Percentiles rank a stretch among this genome's conserved stretches.
Evolutionary conservation across 1,140 invertebrate genomes (phyloP).

Genomic region (Nomia melanderi): DNA sequence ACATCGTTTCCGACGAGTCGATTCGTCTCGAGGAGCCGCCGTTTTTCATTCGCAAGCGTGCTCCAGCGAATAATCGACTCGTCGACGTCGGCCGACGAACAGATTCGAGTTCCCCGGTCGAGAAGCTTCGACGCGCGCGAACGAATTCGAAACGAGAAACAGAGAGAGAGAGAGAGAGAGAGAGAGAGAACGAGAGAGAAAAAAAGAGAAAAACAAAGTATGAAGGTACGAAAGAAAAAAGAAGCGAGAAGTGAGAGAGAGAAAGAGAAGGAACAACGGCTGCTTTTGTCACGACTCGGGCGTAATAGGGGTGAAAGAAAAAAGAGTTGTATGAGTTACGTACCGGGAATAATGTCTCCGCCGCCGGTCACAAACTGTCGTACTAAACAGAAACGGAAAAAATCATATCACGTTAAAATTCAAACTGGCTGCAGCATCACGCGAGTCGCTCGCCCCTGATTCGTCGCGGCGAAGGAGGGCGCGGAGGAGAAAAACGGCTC

Average conservation of each 20-base stretch:
- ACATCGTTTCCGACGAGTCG: too few relatives aligned
- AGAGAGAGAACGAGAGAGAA: too few relatives aligned
- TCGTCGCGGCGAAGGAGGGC: constrained; percentile 49
- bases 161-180: too few relatives aligned
- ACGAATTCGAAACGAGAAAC: too few relatives aligned
- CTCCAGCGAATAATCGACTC: too few relatives aligned
- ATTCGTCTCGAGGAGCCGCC: too few relatives aligned
- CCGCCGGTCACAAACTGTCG: constrained; percentile 87
- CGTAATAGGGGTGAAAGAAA: constrained; percentile 76
- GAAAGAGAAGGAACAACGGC: constrained; percentile 25
- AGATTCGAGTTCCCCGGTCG: too few relatives aligned
- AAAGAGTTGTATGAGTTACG: constrained; percentile 81
- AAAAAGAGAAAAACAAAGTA: too few relatives aligned
- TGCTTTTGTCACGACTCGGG: constrained; percentile 52
- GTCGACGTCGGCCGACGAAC: too few relatives aligned
- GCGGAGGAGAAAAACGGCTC: neutral
- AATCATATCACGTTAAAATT: constrained; percentile 80
- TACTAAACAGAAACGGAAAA: constrained; percentile 86
- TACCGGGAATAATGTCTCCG: constrained; percentile 87
- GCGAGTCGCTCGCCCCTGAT: constrained; percentile 72
- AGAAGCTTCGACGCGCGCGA: too few relatives aligned
- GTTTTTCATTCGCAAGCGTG: too few relatives aligned
- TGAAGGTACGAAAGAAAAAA: neutral
- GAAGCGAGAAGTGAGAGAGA: constrained; percentile 7
- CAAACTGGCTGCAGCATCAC: constrained; percentile 64